Conservation (phyloP, 2,888 invertebrate genomes). For the Apotomis turbidana region DNA sequence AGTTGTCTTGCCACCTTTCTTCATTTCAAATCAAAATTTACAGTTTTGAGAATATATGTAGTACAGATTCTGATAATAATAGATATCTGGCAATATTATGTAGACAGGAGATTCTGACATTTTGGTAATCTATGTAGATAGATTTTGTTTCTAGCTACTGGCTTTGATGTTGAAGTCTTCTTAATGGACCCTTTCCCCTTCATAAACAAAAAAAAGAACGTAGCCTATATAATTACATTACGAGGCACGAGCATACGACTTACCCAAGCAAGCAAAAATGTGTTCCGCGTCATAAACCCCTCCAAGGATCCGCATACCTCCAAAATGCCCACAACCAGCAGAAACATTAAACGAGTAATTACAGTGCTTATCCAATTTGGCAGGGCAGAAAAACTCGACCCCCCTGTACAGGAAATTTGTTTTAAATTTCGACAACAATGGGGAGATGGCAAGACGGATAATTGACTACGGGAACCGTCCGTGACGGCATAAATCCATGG, state of each 20-base stretch:
- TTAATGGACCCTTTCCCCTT: too few species aligned
- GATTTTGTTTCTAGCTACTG: too few species aligned
- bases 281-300: constrained; percentile 70
- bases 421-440: constrained; percentile 84
- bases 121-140: too few species aligned
- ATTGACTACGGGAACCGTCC: constrained; percentile 75
- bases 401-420: constrained; percentile 81
- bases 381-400: constrained; percentile 80
- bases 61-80: too few species aligned
- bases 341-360: constrained; percentile 76
- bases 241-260: constrained; percentile 8
- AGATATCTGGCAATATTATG: too few species aligned
- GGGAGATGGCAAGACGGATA: constrained; percentile 78
- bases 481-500: constrained; percentile 77
- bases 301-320: constrained; percentile 58
- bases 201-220: constrained; percentile 17
- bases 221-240: constrained; percentile 28
- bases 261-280: constrained; percentile 43
- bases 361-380: constrained; percentile 83
- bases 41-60: too few species aligned
- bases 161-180: too few species aligned
- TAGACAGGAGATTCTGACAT: too few species aligned
- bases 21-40: too few species aligned
- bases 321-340: constrained; percentile 66
- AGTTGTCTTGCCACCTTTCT: too few species aligned